Evolutionary conservation across 2,113 vertebrate genomes (phyloP).

Genomic region (Dinomys branickii): DNA sequence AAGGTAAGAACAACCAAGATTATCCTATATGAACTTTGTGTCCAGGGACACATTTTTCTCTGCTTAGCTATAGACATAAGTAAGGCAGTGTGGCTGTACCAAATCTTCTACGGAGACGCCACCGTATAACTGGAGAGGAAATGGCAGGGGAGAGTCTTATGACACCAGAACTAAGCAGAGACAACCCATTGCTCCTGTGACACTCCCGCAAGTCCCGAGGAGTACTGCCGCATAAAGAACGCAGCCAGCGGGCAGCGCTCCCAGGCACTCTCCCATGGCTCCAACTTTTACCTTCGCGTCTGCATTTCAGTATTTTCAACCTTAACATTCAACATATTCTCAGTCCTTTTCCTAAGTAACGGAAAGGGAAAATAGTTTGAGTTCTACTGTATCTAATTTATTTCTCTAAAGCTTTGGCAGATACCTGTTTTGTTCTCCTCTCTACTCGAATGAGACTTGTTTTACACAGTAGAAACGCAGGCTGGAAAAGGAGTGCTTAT

Average conservation of each 20-base stretch:
- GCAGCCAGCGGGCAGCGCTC: neutral
- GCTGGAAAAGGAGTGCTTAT: neutral
- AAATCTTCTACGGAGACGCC: neutral
- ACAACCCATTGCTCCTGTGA: neutral
- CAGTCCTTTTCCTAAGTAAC: neutral
- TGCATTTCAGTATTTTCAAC: neutral
- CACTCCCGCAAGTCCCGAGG: neutral
- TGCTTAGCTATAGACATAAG: neutral
- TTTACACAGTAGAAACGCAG: constrained; percentile 18
- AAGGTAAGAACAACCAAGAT: neutral
- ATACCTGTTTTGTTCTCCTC: neutral
- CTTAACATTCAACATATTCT: neutral
- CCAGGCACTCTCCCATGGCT: neutral
- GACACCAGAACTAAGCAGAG: neutral
- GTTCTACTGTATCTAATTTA: neutral
- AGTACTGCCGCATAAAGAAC: neutral
- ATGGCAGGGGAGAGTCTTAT: rapidly evolving
- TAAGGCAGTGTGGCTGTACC: neutral
- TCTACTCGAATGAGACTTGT: neutral
- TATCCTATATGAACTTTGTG: neutral
- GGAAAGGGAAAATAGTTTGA: neutral
- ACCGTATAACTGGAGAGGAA: neutral
- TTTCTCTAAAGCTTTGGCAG: neutral
- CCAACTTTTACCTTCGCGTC: neutral
- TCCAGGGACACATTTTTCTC: neutral